Conservation (phyloP, 2,797 vertebrate species). For the Moxostoma hubbsi region DNA sequence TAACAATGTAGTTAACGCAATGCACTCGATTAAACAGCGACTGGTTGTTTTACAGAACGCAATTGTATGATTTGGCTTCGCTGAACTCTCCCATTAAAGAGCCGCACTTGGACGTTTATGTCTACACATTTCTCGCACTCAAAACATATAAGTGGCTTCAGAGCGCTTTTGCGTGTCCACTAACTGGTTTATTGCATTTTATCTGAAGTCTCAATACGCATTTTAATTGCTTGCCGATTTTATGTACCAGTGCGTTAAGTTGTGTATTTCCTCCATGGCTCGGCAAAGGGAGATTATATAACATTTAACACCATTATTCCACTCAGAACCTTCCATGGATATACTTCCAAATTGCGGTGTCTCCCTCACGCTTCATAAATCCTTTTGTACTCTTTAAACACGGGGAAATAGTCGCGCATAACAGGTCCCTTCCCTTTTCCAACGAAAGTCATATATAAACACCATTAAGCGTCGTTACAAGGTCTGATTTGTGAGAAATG, state of each 20-base stretch:
- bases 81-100: conserved; percentile 20
- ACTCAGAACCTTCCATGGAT: conserved; percentile 56
- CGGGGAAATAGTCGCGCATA: conserved; percentile 67
- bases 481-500: conserved; percentile 70
- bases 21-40: conserved; percentile 16
- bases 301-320: conserved; percentile 68
- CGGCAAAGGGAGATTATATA: conserved; percentile 53
- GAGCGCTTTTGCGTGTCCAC: conserved; percentile 24
- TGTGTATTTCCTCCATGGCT: conserved; percentile 48
- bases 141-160: conserved; percentile 43
- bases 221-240: conserved; percentile 59
- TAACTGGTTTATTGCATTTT: conserved; percentile 63
- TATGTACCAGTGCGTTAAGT: conserved; percentile 55
- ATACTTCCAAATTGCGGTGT: conserved; percentile 67
- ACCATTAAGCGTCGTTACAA: conserved; percentile 75
- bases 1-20: not conserved
- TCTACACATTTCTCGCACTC: conserved; percentile 34
- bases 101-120: conserved; percentile 70
- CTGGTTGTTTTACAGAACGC: conserved; percentile 14
- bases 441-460: conserved; percentile 80
- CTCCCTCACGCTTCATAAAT: conserved; percentile 77
- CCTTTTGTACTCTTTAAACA: conserved; percentile 62
- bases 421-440: conserved; percentile 79
- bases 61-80: conserved; percentile 7
- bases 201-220: conserved; percentile 54